Base-by-base conservation (phyloP, 2,797 vertebrate genomes). In the Smutsia gigantea region DNA sequence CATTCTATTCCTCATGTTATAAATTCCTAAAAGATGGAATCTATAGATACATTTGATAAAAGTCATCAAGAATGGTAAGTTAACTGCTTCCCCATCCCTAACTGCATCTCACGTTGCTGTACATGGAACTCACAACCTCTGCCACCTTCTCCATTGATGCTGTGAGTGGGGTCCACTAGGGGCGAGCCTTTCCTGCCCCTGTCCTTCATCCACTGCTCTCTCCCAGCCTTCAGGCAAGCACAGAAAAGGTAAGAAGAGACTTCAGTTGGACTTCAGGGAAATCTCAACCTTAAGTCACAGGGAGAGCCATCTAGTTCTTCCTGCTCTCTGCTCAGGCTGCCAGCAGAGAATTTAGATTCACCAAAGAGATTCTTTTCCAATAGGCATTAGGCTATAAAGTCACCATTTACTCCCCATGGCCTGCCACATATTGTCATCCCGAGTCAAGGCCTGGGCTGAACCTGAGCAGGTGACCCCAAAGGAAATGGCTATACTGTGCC, bases 61-160 rank as follows among this genome's bases (percentile, higher is more conserved):
- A 10, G 53, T 49, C 29, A n/a, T 55, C 49, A 74, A 75, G 11
- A 7, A 23, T 5, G 2, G 29, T 13, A 49, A 86, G 31, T 53
- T 85, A 69, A 29, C 59, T 9, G 10, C 10, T 85, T 75, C 46
- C n/a, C 21, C 51, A 8, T 6, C 37, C 72, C 55, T 57, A 42
- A 49, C 9, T 27, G 19, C 4, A 51, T 18, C 46, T 29, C 1
- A 0, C 4, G 13, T 49, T 96, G 94, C 97, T 97, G 72, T 96
- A 93, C 90, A 95, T 91, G 61, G 86, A 87, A 97, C 96, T 97
- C 93, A 97, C 89, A 96, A 29, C 51, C 39, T 64, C 97, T 87
- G 39, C 86, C 93, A 84, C 95, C 42, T 77, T 42, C 92, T 90
- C 94, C 39, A 39, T 0, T 37, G 61, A 75, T 29, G 9, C 27